Base-by-base conservation (phyloP, 64 coral and sea anemone genomes). In the Actinia equina region DNA sequence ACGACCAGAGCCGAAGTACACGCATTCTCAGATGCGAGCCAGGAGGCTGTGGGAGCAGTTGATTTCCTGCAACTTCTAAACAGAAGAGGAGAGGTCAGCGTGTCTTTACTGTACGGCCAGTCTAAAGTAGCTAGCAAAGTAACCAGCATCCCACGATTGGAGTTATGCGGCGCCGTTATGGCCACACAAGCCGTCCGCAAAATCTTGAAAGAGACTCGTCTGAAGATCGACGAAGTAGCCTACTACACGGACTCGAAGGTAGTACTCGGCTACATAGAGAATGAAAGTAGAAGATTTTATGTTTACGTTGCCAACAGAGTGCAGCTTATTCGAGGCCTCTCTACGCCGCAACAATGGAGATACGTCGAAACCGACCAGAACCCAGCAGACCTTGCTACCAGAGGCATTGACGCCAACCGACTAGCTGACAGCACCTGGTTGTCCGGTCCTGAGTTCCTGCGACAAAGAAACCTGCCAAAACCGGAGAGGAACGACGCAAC, bases 111-210 rank as follows among this genome's bases (percentile, higher is more conserved):
- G 42, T 93, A 85, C 22, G 86, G 86, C 8, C 91, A 93, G 37
- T 70, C 91, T 18, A 88, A 42, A 44, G 87, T 93, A n/a, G 87
- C 92, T 46, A 17, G 77, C 18, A 86, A 93, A 57, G 22, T 49
- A 26, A 87, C 90, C 6, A 92, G 90, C 85, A 92, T 71, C 11
- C 77, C 89, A 0, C 61, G 85, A 1, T 77, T 92, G 20, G 90
- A 90, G 64, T 45, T 90, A 17, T 91, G 89, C 27, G 84, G 19
- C 9, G 43, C 89, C 9, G 84, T 91, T 41, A 70, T 91, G 19
- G 83, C 85, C 26, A 67, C 44, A 2, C 85, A 91, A 91, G 82
- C 89, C 56, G 89, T 51, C 9, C 3, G 67, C 7, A 91, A 80
- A 17, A 63, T 86, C 44, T 4, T 78, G n/a, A 78, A 63, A 11